Conservation (phyloP, 1,140 invertebrate species). For the Yoshiicerus persimilis region DNA sequence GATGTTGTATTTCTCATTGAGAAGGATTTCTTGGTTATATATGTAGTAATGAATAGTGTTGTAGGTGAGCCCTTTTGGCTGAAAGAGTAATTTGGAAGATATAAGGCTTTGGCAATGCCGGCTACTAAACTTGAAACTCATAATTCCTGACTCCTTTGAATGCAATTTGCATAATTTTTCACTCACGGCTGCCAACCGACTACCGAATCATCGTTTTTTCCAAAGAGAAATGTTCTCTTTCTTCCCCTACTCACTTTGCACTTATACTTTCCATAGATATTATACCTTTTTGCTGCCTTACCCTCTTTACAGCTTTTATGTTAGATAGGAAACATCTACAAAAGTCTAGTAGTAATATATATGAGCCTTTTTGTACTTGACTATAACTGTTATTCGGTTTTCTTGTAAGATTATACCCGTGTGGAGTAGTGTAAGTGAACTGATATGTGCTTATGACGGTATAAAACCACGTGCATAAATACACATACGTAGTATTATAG, state of each 20-base stretch:
- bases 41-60: not conserved
- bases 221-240: conserved; percentile 44
- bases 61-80: conserved; percentile 10
- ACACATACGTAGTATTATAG: not conserved
- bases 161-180: conserved; percentile 50
- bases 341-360: not conserved
- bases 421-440: not conserved
- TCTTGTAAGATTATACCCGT: not conserved
- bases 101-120: conserved; percentile 14
- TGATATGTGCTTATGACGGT: not conserved
- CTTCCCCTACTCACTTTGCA: conserved; percentile 2
- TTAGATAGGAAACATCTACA: not conserved
- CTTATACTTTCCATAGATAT: not conserved
- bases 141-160: conserved; percentile 49
- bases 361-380: not conserved
- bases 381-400: not conserved
- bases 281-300: not conserved
- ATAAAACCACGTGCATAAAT: not conserved
- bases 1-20: not conserved
- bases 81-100: conserved; percentile 14
- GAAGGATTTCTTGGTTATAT: not conserved
- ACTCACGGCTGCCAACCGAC: conserved; percentile 48
- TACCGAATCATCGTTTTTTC: conserved; percentile 47
- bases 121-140: conserved; percentile 42
- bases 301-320: not conserved